phyloP scores from a whole-genome alignment of 2,113 vertebrate species.

The Laticauda colubrina region DNA sequence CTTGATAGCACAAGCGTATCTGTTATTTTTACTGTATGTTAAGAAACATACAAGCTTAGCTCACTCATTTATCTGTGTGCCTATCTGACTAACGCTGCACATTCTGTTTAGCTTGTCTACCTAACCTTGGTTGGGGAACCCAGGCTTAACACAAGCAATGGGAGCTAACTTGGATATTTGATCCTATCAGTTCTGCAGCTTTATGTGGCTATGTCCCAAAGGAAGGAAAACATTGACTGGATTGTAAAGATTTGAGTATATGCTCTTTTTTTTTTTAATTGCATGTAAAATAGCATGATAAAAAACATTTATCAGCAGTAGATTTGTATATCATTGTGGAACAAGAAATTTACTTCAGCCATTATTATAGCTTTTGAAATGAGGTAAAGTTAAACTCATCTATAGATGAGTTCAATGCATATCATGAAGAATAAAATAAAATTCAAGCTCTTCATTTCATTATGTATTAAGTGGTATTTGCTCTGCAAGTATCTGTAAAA shows the following conservation, averaged over 20 bases:
- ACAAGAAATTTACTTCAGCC: not conserved
- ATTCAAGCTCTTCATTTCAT: not conserved
- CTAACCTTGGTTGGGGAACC: too few species aligned
- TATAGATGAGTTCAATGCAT: not conserved
- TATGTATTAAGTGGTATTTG: not conserved
- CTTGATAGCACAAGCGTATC: too few species aligned
- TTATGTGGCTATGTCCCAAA: not conserved
- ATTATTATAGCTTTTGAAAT: not conserved
- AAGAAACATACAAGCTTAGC: too few species aligned
- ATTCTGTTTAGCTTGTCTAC: too few species aligned
- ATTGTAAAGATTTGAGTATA: not conserved
- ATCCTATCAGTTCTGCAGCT: not conserved
- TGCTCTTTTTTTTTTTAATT: not conserved
- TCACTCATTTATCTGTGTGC: too few species aligned
- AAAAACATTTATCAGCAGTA: not conserved
- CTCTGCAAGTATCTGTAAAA: not conserved
- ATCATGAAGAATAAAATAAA: not conserved
- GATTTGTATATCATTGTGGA: not conserved
- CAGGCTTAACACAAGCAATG: too few species aligned
- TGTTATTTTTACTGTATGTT: too few species aligned
- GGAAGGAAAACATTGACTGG: not conserved
- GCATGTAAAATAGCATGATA: not conserved
- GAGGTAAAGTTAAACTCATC: not conserved
- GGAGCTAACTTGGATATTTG: not conserved
- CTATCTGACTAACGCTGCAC: too few species aligned